Base-by-base conservation (phyloP, 2,888 invertebrate species). In the Colletes collaris region DNA sequence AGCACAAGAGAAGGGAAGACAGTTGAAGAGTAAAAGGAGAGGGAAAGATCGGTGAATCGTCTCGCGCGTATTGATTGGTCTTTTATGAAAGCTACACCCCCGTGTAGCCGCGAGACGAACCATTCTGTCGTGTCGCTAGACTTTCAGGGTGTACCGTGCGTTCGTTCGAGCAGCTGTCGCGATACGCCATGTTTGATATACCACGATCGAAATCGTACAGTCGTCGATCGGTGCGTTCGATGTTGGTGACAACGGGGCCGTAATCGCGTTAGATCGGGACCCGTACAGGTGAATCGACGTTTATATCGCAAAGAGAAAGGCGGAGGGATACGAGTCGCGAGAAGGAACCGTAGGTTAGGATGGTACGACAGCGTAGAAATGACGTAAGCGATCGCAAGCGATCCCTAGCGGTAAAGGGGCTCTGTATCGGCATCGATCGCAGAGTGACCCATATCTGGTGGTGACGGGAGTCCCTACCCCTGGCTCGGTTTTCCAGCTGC, bases 301-400 rank as follows among this genome's bases (percentile, higher is more conserved):
- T 46, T 10, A 46, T 7, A 19, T 19, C 2, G 53, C n/a, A 0
- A 4, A 4, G 6, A 50, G 55, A 37, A 37, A 19, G 35, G 94
- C 94, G 81, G 94, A 94, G 73, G 94, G 94, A 90, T 93, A 94
- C 4, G 3, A 79, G 89, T 19, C 4, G 40, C 0, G 93, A 60
- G 93, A 58, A 11, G 19, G 40, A 60, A 10, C 10, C n/a, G 50
- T 63, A 69, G 64, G 72, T 79, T 78, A 80, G 60, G 40, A 49
- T 35, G 71, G 46, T 46, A 67, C 40, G 94, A 52, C 94, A 94
- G 76, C 93, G 93, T 1, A 94, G 81, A 93, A 67, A 78, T 81
- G 84, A 86, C 76, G 79, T 77, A 85, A 83, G 76, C 69, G 73
- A 86, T 80, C 77, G 74, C 73, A 71, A 93, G 81, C 74, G 81